Percentiles rank a stretch among this genome's conserved stretches.
Conservation (phyloP, 2,113 vertebrate genomes). For the Aptenodytes forsteri region DNA sequence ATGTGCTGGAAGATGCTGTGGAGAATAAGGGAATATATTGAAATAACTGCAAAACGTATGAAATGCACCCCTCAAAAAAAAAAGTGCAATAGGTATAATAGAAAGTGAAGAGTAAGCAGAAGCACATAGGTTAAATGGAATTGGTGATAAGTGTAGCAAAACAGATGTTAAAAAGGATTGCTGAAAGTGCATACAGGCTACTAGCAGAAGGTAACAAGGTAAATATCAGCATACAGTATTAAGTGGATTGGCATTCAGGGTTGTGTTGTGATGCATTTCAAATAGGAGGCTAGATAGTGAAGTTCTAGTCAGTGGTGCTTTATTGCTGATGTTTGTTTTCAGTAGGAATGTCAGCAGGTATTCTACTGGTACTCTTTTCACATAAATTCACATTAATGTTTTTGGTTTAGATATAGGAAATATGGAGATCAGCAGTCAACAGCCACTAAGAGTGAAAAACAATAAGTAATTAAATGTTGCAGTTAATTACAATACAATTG, state of each 20-base stretch:
- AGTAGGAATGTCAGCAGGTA: neutral
- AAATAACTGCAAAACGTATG: neutral
- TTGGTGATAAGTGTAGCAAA: neutral
- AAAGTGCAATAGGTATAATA: neutral
- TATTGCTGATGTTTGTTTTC: neutral
- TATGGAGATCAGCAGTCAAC: neutral
- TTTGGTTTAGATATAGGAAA: slow-evolving; percentile 50
- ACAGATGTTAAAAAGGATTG: neutral
- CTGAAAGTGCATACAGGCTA: neutral
- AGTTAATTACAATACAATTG: neutral
- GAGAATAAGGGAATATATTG: neutral
- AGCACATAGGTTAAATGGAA: neutral
- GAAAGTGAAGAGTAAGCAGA: neutral
- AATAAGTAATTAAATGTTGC: slow-evolving; percentile 51
- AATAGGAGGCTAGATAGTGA: neutral
- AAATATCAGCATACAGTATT: neutral
- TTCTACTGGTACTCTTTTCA: neutral
- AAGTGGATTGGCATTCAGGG: neutral
- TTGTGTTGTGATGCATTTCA: neutral
- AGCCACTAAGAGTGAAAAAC: slow-evolving; percentile 41
- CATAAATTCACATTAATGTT: neutral
- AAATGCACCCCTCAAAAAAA: neutral
- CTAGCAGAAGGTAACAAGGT: neutral
- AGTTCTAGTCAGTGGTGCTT: neutral
- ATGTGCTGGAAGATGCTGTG: neutral